Evolutionary conservation across 2,113 vertebrate genomes (phyloP).

Genomic region (Micronycteris hirsuta): DNA sequence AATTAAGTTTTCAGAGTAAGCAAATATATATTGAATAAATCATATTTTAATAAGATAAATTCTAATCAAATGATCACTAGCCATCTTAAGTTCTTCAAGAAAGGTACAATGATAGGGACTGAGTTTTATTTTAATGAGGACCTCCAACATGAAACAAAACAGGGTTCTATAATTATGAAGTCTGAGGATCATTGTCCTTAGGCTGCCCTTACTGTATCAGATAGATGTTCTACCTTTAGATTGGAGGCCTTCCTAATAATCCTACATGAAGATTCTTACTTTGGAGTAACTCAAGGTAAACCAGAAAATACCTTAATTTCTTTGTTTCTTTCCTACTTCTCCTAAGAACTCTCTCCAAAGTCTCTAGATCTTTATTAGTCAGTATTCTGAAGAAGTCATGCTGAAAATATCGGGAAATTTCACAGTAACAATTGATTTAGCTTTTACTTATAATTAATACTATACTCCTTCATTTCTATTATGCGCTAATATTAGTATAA

Average conservation of each 20-base stretch:
- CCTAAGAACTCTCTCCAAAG: background rate
- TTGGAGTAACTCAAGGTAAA: background rate
- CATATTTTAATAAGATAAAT: background rate
- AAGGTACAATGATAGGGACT: background rate
- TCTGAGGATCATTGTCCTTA: background rate
- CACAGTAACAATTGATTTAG: background rate
- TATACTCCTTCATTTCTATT: background rate
- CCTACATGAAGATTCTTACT: background rate
- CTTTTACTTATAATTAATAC: background rate
- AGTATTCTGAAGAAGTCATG: background rate
- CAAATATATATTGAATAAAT: background rate
- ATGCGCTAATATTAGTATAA: background rate
- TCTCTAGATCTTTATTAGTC: background rate
- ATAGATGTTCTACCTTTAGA: background rate
- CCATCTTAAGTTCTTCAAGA: constrained; percentile 1
- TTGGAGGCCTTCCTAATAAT: background rate
- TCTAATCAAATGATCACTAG: background rate
- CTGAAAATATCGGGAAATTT: background rate
- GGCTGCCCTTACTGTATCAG: background rate
- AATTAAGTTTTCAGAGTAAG: constrained; percentile 4
- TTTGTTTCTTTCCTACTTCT: constrained; percentile 6
- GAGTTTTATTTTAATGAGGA: background rate
- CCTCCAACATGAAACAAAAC: background rate
- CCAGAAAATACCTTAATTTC: background rate
- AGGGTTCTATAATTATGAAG: background rate